Evolutionary conservation across 2,888 invertebrate species (phyloP).

Genomic region (Hipparchia semele): DNA sequence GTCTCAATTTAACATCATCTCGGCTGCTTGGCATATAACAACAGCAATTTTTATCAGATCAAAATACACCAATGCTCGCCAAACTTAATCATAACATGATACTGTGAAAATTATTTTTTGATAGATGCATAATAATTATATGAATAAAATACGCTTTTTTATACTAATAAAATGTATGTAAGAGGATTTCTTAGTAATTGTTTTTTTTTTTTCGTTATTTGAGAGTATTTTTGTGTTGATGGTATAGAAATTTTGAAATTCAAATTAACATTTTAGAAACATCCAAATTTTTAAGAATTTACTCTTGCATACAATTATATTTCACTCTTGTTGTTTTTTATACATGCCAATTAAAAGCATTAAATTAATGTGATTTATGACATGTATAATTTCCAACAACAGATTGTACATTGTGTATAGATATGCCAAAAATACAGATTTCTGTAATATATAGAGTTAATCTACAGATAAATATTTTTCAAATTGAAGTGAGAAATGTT

Average conservation of each 20-base stretch:
- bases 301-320: slow-evolving; percentile 18
- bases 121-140: slow-evolving; percentile 20
- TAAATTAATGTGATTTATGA: slow-evolving; percentile 16
- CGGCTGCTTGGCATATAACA: too few species aligned
- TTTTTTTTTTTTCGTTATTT: background rate
- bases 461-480: slow-evolving; percentile 35
- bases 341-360: slow-evolving; percentile 3
- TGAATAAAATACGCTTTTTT: slow-evolving; percentile 22
- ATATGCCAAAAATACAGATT: slow-evolving; percentile 39
- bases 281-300: slow-evolving; percentile 1
- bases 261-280: background rate
- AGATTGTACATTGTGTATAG: slow-evolving; percentile 35
- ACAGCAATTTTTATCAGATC: background rate
- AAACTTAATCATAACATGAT: background rate
- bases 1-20: too few species aligned
- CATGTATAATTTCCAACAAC: slow-evolving; percentile 24
- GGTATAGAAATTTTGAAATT: background rate
- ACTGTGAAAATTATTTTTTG: slow-evolving; percentile 9
- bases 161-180: slow-evolving; percentile 7
- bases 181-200: slow-evolving; percentile 7
- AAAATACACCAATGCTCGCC: background rate
- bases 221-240: background rate
- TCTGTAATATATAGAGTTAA: slow-evolving; percentile 27
- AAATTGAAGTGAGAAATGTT: slow-evolving; percentile 21
- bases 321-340: background rate